phyloP scores from a whole-genome alignment of 2,113 vertebrate genomes.

The Vulpes lagopus region DNA sequence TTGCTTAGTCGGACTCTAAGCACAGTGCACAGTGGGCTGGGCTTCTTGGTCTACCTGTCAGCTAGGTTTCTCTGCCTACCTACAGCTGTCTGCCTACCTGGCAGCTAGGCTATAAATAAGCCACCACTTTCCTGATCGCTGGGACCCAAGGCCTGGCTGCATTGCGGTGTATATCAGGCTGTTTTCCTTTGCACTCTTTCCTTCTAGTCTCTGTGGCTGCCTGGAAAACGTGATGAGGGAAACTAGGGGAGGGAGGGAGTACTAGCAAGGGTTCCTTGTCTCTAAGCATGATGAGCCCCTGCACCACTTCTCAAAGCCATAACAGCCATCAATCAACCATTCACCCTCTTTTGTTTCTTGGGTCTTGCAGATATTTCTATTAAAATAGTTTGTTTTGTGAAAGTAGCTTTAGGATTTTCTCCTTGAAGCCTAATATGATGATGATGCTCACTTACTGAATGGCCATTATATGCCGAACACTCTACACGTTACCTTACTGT shows the following conservation, averaged over 20 bases:
- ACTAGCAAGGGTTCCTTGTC: not conserved
- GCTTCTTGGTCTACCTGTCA: not conserved
- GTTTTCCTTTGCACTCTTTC: not conserved
- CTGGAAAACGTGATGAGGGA: not conserved
- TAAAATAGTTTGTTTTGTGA: slow-evolving; percentile 22
- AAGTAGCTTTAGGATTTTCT: slow-evolving; percentile 1
- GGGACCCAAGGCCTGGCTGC: not conserved
- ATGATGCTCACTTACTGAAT: not conserved
- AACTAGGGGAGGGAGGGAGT: not conserved
- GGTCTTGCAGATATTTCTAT: slow-evolving; percentile 9
- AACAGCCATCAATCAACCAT: not conserved
- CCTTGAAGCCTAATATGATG: not conserved
- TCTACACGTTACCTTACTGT: not conserved
- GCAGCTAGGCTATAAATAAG: not conserved
- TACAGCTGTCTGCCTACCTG: not conserved
- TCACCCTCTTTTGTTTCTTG: not conserved
- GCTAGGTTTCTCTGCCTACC: not conserved
- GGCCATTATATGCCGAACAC: not conserved
- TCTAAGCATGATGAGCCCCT: not conserved
- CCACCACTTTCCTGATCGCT: not conserved
- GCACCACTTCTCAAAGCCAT: not conserved
- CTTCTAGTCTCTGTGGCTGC: not conserved
- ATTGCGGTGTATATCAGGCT: not conserved
- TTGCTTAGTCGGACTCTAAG: not conserved
- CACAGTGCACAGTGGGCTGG: not conserved